Conservation (phyloP, 1,140 invertebrate species). For the Heliconius hewitsoni region DNA sequence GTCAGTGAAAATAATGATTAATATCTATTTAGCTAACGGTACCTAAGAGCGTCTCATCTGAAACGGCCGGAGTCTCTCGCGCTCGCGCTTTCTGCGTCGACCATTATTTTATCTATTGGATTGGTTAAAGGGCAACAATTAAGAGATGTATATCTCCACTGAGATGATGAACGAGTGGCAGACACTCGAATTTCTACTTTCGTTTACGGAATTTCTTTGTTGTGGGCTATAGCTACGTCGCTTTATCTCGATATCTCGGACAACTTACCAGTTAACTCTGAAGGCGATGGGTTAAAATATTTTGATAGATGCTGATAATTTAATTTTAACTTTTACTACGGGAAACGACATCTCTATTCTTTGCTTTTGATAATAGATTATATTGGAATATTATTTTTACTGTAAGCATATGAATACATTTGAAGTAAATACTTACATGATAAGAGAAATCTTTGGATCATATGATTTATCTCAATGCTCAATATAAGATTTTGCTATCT, state of each 20-base stretch:
- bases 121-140: slow-evolving; percentile 66
- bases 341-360: neutral
- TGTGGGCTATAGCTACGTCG: slow-evolving; percentile 12
- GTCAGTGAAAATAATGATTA: slow-evolving; percentile 81
- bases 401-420: neutral
- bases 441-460: slow-evolving; percentile 4
- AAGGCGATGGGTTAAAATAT: slow-evolving; percentile 34
- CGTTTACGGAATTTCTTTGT: slow-evolving; percentile 50
- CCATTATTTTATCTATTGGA: slow-evolving; percentile 48
- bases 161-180: slow-evolving; percentile 40
- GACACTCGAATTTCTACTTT: slow-evolving; percentile 48
- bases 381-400: neutral
- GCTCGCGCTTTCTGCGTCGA: slow-evolving; percentile 39
- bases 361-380: slow-evolving; percentile 17
- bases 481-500: neutral
- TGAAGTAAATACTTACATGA: neutral
- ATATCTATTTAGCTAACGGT: slow-evolving; percentile 71
- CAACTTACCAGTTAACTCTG: slow-evolving; percentile 32
- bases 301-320: slow-evolving; percentile 28
- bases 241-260: slow-evolving; percentile 31
- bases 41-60: slow-evolving; percentile 45
- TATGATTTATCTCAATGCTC: slow-evolving; percentile 3
- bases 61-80: slow-evolving; percentile 45
- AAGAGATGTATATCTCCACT: slow-evolving; percentile 48
- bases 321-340: slow-evolving; percentile 17